These are phyloP conservation scores for Lophochroa leadbeateri DNA, from an alignment of 2,113 vertebrate species.

Conservation along the genomic window DNA sequence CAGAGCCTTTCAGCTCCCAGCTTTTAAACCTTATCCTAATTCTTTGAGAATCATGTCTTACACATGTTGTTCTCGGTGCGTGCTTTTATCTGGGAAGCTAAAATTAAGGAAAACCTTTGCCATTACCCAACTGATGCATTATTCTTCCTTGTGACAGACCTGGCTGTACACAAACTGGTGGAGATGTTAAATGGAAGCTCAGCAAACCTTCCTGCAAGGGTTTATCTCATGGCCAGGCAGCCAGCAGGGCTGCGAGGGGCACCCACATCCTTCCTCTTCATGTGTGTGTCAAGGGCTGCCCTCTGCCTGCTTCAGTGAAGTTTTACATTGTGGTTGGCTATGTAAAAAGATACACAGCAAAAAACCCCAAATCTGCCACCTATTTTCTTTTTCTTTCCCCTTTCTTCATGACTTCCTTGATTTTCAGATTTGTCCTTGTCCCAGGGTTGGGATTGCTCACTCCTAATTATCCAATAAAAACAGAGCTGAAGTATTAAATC, in stretches of 20 bases:
- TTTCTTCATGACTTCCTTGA: background rate
- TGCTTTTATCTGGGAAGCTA: background rate
- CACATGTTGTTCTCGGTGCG: background rate
- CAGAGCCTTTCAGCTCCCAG: background rate
- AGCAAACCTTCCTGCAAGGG: background rate
- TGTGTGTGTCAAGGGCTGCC: fast-evolving
- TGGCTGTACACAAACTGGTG: background rate
- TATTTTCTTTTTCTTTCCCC: background rate
- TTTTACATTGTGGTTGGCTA: background rate
- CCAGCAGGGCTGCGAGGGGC: background rate
- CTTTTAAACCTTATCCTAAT: background rate
- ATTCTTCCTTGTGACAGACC: background rate
- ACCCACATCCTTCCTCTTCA: background rate
- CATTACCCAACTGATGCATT: no score
- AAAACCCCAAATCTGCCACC: background rate
- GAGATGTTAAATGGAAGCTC: background rate
- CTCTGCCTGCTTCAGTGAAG: fast-evolving
- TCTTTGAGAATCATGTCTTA: fast-evolving
- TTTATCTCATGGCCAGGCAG: background rate
- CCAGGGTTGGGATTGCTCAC: conserved; percentile 25
- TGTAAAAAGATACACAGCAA: fast-evolving
- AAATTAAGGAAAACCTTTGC: background rate
- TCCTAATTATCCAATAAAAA: conserved; percentile 73
- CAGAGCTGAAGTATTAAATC: conserved; percentile 69
- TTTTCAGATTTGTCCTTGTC: conserved; percentile 29